A percentile compares a stretch with the other conserved stretches of the same genome.
Evolutionary conservation across 2,113 vertebrate genomes (phyloP).

Genomic region (Pachycephala philippinensis): DNA sequence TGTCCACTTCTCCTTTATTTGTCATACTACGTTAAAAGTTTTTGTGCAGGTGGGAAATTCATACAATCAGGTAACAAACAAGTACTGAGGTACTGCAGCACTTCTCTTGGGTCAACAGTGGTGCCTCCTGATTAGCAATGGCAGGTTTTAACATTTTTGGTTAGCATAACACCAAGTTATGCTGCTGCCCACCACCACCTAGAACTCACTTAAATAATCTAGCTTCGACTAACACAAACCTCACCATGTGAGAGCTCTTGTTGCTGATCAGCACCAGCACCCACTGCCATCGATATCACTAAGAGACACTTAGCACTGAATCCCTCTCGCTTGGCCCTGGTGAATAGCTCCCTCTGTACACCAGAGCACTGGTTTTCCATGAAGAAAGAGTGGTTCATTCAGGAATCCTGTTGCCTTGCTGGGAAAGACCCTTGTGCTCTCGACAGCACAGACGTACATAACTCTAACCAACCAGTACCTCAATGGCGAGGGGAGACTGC

Average conservation of each 20-base stretch:
- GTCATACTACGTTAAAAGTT: not conserved
- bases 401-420: not conserved
- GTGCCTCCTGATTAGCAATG: not conserved
- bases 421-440: not conserved
- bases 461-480: not conserved
- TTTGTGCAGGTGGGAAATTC: not conserved
- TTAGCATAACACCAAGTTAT: not conserved
- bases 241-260: accelerated
- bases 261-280: not conserved
- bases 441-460: not conserved
- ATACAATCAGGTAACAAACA: not conserved
- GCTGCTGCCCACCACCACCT: not conserved
- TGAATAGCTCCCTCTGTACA: not conserved
- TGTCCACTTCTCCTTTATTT: not conserved
- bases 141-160: not conserved
- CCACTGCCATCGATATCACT: not conserved
- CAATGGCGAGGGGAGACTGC: accelerated
- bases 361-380: not conserved
- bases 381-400: not conserved
- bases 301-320: not conserved
- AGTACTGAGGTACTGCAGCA: not conserved
- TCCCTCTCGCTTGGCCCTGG: not conserved
- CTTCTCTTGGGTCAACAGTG: not conserved
- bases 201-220: accelerated
- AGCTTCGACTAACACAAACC: not conserved